Conservation (phyloP, 2,113 vertebrate species). For the Sceloporus tristichus region DNA sequence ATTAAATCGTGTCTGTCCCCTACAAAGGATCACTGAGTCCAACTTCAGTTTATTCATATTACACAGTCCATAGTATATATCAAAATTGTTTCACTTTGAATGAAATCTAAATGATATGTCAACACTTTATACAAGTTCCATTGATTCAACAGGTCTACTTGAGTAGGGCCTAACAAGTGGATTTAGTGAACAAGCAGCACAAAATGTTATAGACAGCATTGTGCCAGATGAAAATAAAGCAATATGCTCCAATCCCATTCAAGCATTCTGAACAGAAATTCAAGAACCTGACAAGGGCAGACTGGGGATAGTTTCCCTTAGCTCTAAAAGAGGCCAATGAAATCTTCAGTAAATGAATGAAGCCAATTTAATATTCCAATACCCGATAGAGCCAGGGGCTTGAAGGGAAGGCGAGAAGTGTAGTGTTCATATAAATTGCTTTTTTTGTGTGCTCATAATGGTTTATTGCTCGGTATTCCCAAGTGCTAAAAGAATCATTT, state of each 20-base stretch:
- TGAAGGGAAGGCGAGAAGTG: constrained; percentile 57
- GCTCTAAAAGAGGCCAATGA: constrained; percentile 32
- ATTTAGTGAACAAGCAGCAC: not conserved
- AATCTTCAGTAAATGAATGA: constrained; percentile 58
- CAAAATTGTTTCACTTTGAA: constrained; percentile 61
- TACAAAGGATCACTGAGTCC: constrained; percentile 33
- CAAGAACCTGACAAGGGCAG: not conserved
- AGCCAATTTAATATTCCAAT: constrained; percentile 51
- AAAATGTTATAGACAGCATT: not conserved
- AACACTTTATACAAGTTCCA: not conserved
- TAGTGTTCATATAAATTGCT: constrained; percentile 63
- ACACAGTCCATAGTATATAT: constrained; percentile 48
- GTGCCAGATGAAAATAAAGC: not conserved
- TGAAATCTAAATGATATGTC: constrained; percentile 35
- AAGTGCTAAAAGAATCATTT: constrained; percentile 66
- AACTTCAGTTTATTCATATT: constrained; percentile 46
- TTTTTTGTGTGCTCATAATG: constrained; percentile 57
- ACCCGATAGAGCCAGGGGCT: constrained; percentile 51
- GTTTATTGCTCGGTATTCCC: constrained; percentile 58
- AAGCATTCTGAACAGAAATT: not conserved
- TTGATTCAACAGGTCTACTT: too few relatives aligned
- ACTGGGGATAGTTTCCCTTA: not conserved
- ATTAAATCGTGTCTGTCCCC: constrained; percentile 31
- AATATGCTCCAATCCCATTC: constrained; percentile 2
- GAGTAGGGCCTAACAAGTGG: too few relatives aligned